phyloP scores from a whole-genome alignment of 2,888 invertebrate genomes.

The Rhamnusium bicolor region DNA sequence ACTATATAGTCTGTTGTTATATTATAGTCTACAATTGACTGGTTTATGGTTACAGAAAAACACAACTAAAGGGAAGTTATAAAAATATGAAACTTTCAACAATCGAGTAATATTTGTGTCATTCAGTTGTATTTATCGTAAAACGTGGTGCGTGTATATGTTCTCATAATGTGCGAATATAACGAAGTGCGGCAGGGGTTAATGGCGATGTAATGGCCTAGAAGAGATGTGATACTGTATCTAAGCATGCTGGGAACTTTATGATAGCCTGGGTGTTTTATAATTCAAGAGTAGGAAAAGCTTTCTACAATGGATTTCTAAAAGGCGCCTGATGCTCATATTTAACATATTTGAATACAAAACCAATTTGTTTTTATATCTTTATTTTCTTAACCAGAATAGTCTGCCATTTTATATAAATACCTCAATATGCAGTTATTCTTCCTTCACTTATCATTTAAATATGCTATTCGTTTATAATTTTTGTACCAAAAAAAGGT shows the following conservation, averaged over 20 bases:
- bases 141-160: slow-evolving; percentile 49
- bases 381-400: not conserved
- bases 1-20: too few species aligned
- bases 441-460: not conserved
- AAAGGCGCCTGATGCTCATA: not conserved
- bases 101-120: not conserved
- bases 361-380: not conserved
- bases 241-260: slow-evolving; percentile 55
- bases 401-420: not conserved
- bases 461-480: not conserved
- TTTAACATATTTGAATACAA: not conserved
- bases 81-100: not conserved
- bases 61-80: not conserved
- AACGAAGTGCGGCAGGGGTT: slow-evolving; percentile 25
- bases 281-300: slow-evolving; percentile 51
- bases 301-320: slow-evolving; percentile 11
- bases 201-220: slow-evolving; percentile 30
- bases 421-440: too few species aligned
- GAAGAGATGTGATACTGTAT: slow-evolving; percentile 56
- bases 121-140: slow-evolving; percentile 28
- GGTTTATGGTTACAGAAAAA: not conserved
- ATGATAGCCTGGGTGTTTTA: slow-evolving; percentile 58
- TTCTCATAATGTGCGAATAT: slow-evolving; percentile 32
- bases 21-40: too few species aligned
- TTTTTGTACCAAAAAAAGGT: too few species aligned